Conservation (phyloP, 2,888 invertebrate species). For the Sarcophaga carnaria region DNA sequence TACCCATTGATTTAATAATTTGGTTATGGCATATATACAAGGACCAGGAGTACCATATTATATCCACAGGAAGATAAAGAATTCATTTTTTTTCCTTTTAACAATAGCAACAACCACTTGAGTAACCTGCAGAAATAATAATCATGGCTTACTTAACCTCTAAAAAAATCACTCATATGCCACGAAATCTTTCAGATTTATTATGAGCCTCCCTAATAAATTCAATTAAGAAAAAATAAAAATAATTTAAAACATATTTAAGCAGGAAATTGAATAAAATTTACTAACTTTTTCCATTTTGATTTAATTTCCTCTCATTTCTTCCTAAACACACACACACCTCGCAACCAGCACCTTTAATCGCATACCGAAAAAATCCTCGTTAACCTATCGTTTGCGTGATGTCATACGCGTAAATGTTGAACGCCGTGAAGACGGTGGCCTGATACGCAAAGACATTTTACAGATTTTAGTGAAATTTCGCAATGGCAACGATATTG, state of each 20-base stretch:
- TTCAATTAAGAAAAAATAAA: background rate
- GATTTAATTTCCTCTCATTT: background rate
- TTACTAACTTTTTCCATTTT: background rate
- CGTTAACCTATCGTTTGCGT: slow-evolving; percentile 75
- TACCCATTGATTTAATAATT: too few species aligned
- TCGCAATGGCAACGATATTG: slow-evolving; percentile 78
- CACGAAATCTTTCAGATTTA: background rate
- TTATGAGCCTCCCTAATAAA: background rate
- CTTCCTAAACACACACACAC: too few species aligned
- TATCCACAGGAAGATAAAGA: too few species aligned
- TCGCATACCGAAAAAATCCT: slow-evolving; percentile 74
- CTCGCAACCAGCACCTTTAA: slow-evolving; percentile 72
- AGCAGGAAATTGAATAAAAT: background rate
- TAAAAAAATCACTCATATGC: too few species aligned
- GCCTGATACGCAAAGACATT: slow-evolving; percentile 81
- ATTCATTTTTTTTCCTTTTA: too few species aligned
- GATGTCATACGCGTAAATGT: slow-evolving; percentile 80
- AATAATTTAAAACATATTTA: background rate
- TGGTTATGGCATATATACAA: too few species aligned
- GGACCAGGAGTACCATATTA: too few species aligned
- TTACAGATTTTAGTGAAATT: slow-evolving; percentile 82
- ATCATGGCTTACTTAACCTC: too few species aligned
- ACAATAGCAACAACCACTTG: too few species aligned
- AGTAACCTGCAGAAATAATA: too few species aligned
- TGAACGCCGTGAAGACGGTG: slow-evolving; percentile 80